These are phyloP conservation scores for Hipposideros armiger DNA, from an alignment of 2,113 vertebrate genomes.

Conservation along the genomic window DNA sequence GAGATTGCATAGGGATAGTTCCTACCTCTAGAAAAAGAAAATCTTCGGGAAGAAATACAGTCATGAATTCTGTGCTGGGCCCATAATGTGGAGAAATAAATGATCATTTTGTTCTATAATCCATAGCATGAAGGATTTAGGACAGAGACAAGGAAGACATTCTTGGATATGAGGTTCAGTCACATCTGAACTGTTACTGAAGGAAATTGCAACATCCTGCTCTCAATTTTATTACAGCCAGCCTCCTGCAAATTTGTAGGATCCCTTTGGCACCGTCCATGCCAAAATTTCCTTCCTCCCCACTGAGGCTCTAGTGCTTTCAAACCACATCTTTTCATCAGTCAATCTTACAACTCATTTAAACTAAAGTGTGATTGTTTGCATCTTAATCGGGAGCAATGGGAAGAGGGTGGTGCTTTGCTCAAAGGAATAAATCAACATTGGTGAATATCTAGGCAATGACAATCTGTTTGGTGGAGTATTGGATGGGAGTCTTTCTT, in stretches of 20 bases:
- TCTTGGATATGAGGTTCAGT: conserved; percentile 60
- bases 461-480: not conserved
- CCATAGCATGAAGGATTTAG: conserved; percentile 64
- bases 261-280: conserved; percentile 45
- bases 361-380: conserved; percentile 73
- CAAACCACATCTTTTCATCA: conserved; percentile 38
- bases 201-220: conserved; percentile 57
- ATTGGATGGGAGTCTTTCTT: conserved; percentile 8
- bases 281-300: conserved; percentile 43
- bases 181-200: conserved; percentile 65
- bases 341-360: conserved; percentile 55
- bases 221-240: conserved; percentile 63
- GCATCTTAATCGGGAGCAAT: conserved; percentile 48
- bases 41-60: conserved; percentile 65
- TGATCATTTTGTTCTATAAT: conserved; percentile 58
- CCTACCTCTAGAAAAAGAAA: conserved; percentile 67
- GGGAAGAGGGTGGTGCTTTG: conserved; percentile 36
- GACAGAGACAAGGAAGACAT: conserved; percentile 60
- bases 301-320: conserved; percentile 17
- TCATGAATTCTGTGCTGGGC: conserved; percentile 59
- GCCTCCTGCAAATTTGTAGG: conserved; percentile 51
- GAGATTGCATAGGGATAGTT: conserved; percentile 77
- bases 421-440: conserved; percentile 46
- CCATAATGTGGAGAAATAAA: conserved; percentile 46
- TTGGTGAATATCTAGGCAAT: not conserved